A percentile compares a stretch with the other conserved stretches of the same genome.
These are phyloP conservation scores for Apotomis capreana DNA, from an alignment of 2,888 invertebrate species.

Conservation along the genomic window DNA sequence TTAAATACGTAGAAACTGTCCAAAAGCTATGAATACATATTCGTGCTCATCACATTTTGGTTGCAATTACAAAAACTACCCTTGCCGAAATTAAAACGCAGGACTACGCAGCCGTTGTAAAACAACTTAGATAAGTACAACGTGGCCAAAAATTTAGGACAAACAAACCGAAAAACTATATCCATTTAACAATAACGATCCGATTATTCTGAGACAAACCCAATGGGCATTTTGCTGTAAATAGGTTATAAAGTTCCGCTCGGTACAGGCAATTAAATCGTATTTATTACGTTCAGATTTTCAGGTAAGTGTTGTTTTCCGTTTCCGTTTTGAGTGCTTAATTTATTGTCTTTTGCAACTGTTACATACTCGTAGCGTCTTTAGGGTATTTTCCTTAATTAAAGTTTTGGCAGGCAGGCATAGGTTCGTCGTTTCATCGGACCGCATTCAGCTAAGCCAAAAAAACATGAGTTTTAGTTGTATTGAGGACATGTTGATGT, in stretches of 20 bases:
- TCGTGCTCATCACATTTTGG: no score
- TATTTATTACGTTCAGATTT: slow-evolving; percentile 37
- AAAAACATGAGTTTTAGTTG: no score
- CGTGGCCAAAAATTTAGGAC: no score
- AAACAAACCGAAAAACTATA: slow-evolving; percentile 20
- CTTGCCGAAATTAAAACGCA: no score
- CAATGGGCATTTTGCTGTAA: slow-evolving; percentile 35
- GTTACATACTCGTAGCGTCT: background rate
- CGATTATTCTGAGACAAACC: slow-evolving; percentile 32
- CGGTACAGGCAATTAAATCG: slow-evolving; percentile 32
- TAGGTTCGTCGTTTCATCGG: no score
- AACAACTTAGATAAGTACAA: no score
- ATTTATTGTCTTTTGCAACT: slow-evolving; percentile 16
- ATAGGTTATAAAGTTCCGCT: slow-evolving; percentile 27
- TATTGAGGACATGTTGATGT: no score
- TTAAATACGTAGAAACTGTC: no score
- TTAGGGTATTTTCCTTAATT: background rate
- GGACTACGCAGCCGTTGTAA: no score
- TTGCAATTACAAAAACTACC: no score
- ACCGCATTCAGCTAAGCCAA: no score
- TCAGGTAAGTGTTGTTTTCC: slow-evolving; percentile 35
- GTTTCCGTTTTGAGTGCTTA: slow-evolving; percentile 15
- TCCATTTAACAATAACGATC: slow-evolving; percentile 7
- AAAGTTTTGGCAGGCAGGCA: background rate
- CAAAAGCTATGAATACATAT: no score